Evolutionary conservation across 2,797 vertebrate species (phyloP), one percentile per base, ranked within the genome.

Genomic region (Sebastes paucispinis): DNA sequence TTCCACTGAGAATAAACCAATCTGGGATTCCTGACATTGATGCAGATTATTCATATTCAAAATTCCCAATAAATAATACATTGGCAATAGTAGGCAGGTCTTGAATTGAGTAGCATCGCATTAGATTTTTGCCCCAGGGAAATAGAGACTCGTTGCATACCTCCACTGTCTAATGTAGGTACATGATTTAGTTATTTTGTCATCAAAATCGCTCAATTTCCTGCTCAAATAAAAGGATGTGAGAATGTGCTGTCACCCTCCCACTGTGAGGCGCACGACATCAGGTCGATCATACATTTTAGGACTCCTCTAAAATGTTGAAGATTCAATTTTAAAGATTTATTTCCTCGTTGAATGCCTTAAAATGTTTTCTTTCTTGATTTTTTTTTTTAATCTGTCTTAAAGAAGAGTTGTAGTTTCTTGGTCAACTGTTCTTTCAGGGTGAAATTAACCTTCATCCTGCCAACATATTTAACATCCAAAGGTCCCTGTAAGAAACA

Each of bases 21-120:
- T 71, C 13, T 63, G 60, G 50, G 52, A 74, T 85, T 76, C 76
- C 47, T 60, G 55, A 76, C 36, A 43, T 14, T 34, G 31, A 82
- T 10, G 55, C 34, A 62, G 27, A 55, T 47, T 31, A 67, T 60
- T 64, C 64, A 27, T 22, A 29, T 66, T 75, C 31, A 1, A 6
- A 52, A 9, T 27, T 66, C 57, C 34, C 20, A 57, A 50, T 79
- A 58, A 22, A 39, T 62, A 4, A 47, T 36, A 8, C 20, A 24
- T 29, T 24, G 4, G 13, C 32, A 58, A 8, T 57, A 20, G 10
- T 52, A 52, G 64, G 57, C 29, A 25, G 29, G 8, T 62, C 16
- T 63, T 64, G 18, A 75, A 62, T 16, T 5, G 25, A 54, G 34
- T 3, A n/a, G 6, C 6, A n/a, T 58, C 27, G 1, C 6, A n/a